Evolutionary conservation across 2,113 vertebrate genomes (phyloP).

Genomic region (Mystacornis crossleyi): DNA sequence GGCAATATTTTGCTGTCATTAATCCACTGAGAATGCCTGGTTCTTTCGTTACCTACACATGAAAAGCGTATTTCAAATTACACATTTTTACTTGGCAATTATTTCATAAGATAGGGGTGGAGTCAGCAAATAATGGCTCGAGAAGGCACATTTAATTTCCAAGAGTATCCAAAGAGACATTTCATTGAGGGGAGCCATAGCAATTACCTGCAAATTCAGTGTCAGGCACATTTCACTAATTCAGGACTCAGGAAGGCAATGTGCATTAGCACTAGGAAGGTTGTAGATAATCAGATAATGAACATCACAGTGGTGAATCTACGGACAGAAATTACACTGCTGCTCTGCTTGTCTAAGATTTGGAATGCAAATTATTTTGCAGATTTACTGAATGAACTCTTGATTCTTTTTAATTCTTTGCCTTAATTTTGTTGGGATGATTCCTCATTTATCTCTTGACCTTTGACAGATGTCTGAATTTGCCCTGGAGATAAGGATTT

Average conservation of each 20-base stretch:
- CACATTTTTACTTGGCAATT: slow-evolving; percentile 46
- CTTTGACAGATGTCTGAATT: background rate
- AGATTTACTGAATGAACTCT: background rate
- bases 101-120: slow-evolving; percentile 53
- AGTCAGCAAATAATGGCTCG: slow-evolving; percentile 41
- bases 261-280: background rate
- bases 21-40: background rate
- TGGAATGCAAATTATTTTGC: slow-evolving; percentile 30
- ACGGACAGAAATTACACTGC: slow-evolving; percentile 23
- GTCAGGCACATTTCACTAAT: slow-evolving; percentile 40
- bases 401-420: background rate
- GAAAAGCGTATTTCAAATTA: slow-evolving; percentile 13
- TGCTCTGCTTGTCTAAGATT: background rate
- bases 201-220: slow-evolving; percentile 56
- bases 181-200: slow-evolving; percentile 31
- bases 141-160: slow-evolving; percentile 66
- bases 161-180: slow-evolving; percentile 51
- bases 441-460: background rate
- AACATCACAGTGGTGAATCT: slow-evolving; percentile 26
- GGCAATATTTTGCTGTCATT: background rate
- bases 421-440: background rate
- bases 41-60: background rate
- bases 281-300: slow-evolving; percentile 49
- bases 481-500: background rate
- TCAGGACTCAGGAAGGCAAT: slow-evolving; percentile 30